These are phyloP conservation scores for Rapana venosa DNA, from an alignment of 2,888 invertebrate genomes.

Conservation along the genomic window DNA sequence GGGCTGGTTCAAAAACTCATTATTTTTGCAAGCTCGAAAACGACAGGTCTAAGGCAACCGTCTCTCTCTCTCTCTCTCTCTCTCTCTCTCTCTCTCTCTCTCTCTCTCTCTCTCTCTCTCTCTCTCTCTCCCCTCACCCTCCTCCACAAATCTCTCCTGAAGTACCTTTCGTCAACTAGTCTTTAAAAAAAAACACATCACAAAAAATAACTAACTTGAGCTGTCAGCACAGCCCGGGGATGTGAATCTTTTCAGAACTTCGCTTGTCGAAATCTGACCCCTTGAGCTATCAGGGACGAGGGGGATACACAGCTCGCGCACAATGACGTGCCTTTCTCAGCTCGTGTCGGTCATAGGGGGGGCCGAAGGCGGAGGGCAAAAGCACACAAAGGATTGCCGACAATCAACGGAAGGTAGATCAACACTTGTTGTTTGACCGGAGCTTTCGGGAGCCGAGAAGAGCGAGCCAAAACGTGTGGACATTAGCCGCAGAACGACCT, in stretches of 20 bases:
- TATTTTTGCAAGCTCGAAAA: neutral
- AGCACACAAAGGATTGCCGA: slow-evolving; percentile 2
- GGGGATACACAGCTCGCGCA: neutral
- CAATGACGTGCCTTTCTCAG: neutral
- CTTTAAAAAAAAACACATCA: neutral
- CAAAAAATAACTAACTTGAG: too few species aligned
- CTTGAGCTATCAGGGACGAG: neutral
- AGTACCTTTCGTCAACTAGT: neutral
- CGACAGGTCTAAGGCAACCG: neutral
- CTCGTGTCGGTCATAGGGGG: neutral
- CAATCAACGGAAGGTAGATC: slow-evolving; percentile 17
- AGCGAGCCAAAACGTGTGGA: neutral
- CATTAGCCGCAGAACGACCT: neutral
- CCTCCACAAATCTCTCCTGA: neutral
- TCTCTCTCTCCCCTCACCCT: neutral
- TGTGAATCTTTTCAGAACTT: too few species aligned
- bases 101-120: slow-evolving; percentile 7
- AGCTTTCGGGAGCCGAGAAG: neutral
- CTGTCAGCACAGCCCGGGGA: too few species aligned
- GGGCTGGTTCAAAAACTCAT: neutral
- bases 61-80: too few species aligned
- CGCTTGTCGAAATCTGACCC: neutral
- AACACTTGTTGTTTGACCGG: slow-evolving; percentile 25
- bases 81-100: neutral
- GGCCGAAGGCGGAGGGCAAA: too few species aligned